These are phyloP conservation scores for Ctenodactylus gundi DNA, from an alignment of 2,113 vertebrate genomes.

Conservation along the genomic window DNA sequence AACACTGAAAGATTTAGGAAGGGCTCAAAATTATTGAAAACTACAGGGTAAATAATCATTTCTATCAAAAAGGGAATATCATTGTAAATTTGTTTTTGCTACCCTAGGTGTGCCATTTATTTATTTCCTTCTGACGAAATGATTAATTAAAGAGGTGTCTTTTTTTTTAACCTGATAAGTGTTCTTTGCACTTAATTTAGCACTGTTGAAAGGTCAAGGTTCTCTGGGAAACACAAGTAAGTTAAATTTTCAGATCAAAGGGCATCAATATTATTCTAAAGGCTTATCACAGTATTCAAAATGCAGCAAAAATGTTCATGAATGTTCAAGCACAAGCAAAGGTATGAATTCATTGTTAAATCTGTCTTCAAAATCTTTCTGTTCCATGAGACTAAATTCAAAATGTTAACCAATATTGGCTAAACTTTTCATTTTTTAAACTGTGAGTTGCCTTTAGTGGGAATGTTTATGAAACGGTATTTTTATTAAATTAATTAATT, in stretches of 20 bases:
- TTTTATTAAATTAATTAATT: neutral
- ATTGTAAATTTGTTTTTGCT: constrained; percentile 2
- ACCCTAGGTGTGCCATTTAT: neutral
- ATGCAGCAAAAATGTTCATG: neutral
- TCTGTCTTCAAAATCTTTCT: neutral
- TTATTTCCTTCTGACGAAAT: constrained; percentile 15
- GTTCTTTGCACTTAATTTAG: neutral
- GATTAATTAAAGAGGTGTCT: neutral
- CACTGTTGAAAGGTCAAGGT: neutral
- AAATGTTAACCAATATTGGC: neutral
- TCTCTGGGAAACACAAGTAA: neutral
- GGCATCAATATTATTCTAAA: neutral
- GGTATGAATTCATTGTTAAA: neutral
- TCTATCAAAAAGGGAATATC: neutral
- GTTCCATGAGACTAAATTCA: neutral
- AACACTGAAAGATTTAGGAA: neutral
- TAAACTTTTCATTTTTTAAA: neutral
- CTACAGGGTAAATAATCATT: neutral
- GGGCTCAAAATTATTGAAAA: constrained; percentile 19
- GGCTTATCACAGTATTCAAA: neutral
- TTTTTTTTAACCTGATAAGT: neutral
- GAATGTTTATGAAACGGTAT: neutral
- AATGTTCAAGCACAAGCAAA: neutral
- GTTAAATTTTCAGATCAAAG: constrained; percentile 8
- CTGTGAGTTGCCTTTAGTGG: neutral